Percentiles rank a stretch among this genome's conserved stretches.
phyloP scores from a whole-genome alignment of 2,113 vertebrate genomes.

The Phrynocephalus versicolor region DNA sequence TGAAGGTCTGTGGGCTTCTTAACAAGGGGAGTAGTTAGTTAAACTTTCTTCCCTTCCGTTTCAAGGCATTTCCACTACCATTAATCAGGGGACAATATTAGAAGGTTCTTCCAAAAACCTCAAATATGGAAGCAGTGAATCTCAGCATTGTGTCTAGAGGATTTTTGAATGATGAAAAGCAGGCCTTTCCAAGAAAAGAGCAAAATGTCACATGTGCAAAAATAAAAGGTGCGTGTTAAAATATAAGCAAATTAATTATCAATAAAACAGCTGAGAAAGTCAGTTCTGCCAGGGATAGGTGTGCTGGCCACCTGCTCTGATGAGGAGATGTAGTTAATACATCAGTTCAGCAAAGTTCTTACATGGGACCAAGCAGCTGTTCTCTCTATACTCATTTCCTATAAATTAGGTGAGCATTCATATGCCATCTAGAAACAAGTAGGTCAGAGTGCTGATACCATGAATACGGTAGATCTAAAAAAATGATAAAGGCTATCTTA shows the following conservation, averaged over 20 bases:
- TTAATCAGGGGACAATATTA: neutral
- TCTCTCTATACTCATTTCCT: neutral
- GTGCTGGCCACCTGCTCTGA: conserved; percentile 4
- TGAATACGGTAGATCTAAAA: neutral
- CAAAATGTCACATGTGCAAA: neutral
- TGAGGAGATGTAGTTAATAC: neutral
- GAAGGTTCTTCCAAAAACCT: no score
- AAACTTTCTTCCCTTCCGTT: neutral
- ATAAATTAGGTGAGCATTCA: neutral
- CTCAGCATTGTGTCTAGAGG: neutral
- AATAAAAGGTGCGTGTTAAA: neutral
- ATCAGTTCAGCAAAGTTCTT: neutral
- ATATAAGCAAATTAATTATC: conserved; percentile 7
- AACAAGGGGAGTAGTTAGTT: neutral
- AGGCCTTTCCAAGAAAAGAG: neutral
- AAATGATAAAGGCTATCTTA: neutral
- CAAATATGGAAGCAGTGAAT: no score
- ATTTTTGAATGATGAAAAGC: neutral
- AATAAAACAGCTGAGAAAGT: conserved; percentile 12
- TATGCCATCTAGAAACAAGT: neutral
- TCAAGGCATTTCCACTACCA: neutral
- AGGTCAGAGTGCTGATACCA: neutral
- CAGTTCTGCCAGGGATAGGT: neutral
- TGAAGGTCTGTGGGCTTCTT: neutral
- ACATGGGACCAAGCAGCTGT: neutral